Evolutionary conservation across 2,888 invertebrate genomes (phyloP).

Genomic region (Callimorpha dominula): DNA sequence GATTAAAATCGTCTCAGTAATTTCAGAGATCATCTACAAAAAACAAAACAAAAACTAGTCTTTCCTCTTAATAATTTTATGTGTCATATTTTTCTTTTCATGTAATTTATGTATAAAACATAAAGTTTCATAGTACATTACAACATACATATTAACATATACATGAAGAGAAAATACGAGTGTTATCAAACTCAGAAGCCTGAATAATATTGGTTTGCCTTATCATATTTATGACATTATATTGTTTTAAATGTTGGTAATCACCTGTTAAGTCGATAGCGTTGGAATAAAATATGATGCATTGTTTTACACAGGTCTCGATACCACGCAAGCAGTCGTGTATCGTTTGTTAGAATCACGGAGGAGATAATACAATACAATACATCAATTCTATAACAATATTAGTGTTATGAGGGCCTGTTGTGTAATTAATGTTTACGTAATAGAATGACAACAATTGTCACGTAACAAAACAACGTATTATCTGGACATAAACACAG

Average conservation of each 20-base stretch:
- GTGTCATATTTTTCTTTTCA: background rate
- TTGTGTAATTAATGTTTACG: conserved; percentile 9
- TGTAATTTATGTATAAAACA: background rate
- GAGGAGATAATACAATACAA: background rate
- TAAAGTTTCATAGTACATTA: too few species aligned
- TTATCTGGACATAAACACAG: background rate
- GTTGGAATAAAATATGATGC: background rate
- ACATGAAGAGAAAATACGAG: too few species aligned
- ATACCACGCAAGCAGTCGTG: background rate
- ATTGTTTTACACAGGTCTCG: background rate
- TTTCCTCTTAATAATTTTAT: too few species aligned
- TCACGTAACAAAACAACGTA: conserved; percentile 9
- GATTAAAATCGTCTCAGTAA: too few species aligned
- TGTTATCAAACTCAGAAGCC: background rate
- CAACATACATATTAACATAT: too few species aligned
- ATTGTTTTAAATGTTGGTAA: background rate
- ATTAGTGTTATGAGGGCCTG: conserved; percentile 6
- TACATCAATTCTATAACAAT: conserved; percentile 5
- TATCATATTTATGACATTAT: background rate
- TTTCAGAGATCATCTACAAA: too few species aligned
- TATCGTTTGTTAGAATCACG: background rate
- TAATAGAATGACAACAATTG: conserved; percentile 10
- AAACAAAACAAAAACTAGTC: too few species aligned
- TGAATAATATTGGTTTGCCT: background rate
- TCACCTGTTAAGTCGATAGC: background rate